These are phyloP conservation scores for Xanthostigma xanthostigma DNA, from an alignment of 2,888 invertebrate genomes.

Conservation along the genomic window DNA sequence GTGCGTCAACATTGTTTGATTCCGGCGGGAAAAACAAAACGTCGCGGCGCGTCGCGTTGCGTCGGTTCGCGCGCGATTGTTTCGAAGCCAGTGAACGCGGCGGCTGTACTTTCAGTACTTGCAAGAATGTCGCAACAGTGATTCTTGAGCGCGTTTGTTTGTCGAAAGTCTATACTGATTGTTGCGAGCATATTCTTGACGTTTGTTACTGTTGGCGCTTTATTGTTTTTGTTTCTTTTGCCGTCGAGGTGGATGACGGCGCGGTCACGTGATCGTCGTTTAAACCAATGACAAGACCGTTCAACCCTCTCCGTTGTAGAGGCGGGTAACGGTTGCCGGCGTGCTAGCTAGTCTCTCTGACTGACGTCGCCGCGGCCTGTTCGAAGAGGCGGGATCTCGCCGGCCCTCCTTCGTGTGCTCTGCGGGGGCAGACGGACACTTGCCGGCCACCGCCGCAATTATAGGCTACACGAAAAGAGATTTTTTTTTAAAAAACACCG, in stretches of 20 bases:
- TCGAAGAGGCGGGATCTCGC: slow-evolving; percentile 4
- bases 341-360: slow-evolving; percentile 24
- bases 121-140: neutral
- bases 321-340: slow-evolving; percentile 29
- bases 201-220: slow-evolving; percentile 27
- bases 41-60: no score
- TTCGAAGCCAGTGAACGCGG: no score
- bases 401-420: slow-evolving; percentile 1
- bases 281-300: slow-evolving; percentile 26
- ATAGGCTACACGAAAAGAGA: slow-evolving; percentile 7
- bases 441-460: slow-evolving; percentile 2
- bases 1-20: no score
- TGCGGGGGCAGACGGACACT: slow-evolving; percentile 1
- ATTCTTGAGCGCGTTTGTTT: neutral
- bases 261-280: slow-evolving; percentile 27
- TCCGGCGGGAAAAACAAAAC: no score
- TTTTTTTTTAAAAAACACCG: slow-evolving; percentile 1
- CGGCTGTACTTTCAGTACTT: no score
- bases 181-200: slow-evolving; percentile 30
- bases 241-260: slow-evolving; percentile 21
- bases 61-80: no score
- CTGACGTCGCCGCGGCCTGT: slow-evolving; percentile 22
- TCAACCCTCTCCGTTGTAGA: slow-evolving; percentile 29
- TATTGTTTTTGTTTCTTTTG: slow-evolving; percentile 33
- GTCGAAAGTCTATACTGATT: slow-evolving; percentile 16